Base-by-base conservation (phyloP, 1,140 invertebrate species). In the Drosophila yakuba region DNA sequence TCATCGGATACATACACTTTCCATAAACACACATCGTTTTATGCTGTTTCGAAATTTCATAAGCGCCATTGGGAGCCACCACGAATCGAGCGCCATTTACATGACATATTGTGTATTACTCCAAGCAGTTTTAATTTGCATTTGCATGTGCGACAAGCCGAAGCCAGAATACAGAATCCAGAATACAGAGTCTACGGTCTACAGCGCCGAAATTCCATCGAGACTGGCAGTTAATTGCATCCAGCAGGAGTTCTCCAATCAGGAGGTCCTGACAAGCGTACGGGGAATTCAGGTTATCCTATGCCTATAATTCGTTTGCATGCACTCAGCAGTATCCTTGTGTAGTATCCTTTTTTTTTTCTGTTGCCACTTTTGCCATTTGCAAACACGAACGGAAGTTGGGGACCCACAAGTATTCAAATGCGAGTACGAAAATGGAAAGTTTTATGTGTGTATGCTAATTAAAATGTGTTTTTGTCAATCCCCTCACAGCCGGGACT, bases 391-490 rank as follows among this genome's bases (percentile, higher is more conserved):
- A 45, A 45, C 38, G 66, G 38, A 55, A 39, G 50, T 56, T 32
- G 38, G 38, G 35, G 4, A 15, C 36, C 41, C 48, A 55, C 51
- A 77, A 69, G 47, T 57, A 69, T 77, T 69, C 74, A 77, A 61
- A 76, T 69, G 35, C 55, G 36, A 38, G 5, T 14, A 39, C 14
- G 38, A 14, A 39, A 39, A 61, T 20, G 38, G 36, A 76, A 68
- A 60, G 74, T 58, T 67, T 47, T 67, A 67, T 60, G 62, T 50
- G 63, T 76, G 56, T 55, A 76, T 76, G 50, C 73, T 67, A 76
- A 76, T 76, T 76, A 60, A 68, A 76, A 76, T 76, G 52, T 54
- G 55, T 74, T 58, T 54, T 50, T 67, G 56, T 75, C 67, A 71
- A 71, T 71, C 35, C 66, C 47, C 39, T 20, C 39, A 41, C 54